These are phyloP conservation scores for Anastrepha ludens DNA, from an alignment of 1,140 invertebrate genomes.

Conservation along the genomic window DNA sequence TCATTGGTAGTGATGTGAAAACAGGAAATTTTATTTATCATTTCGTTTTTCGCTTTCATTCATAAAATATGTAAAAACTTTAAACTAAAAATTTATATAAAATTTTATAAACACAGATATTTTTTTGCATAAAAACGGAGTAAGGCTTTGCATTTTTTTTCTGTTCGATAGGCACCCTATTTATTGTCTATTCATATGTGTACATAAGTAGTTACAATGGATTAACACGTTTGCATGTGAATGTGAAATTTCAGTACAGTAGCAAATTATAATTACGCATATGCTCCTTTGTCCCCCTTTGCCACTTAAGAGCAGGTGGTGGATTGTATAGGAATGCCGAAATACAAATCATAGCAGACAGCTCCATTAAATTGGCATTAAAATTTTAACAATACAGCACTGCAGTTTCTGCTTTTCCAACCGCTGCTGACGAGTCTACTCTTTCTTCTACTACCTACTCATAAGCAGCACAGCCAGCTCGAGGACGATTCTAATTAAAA, in stretches of 20 bases:
- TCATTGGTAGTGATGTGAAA: too few species aligned
- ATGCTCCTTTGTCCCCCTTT: not conserved
- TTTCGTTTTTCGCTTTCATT: too few species aligned
- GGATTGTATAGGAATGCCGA: too few species aligned
- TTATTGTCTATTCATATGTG: not conserved
- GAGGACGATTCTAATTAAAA: slow-evolving; percentile 37
- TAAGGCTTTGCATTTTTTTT: too few species aligned
- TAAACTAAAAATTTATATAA: too few species aligned
- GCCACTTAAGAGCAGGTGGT: not conserved
- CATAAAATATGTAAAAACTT: too few species aligned
- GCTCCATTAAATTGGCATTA: slow-evolving; percentile 19
- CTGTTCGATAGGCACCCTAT: too few species aligned
- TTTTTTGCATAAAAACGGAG: too few species aligned
- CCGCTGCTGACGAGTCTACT: not conserved
- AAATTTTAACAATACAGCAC: slow-evolving; percentile 11
- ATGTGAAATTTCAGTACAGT: not conserved
- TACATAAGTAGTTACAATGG: not conserved
- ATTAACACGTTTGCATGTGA: too few species aligned
- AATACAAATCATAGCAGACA: not conserved
- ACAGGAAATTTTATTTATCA: too few species aligned
- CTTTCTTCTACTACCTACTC: not conserved
- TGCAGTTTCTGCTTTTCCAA: not conserved
- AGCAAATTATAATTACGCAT: not conserved
- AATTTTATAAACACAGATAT: too few species aligned
- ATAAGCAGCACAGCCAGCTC: not conserved